These are phyloP conservation scores for Laticauda laticaudata DNA, from an alignment of 2,113 vertebrate species.

Conservation along the genomic window DNA sequence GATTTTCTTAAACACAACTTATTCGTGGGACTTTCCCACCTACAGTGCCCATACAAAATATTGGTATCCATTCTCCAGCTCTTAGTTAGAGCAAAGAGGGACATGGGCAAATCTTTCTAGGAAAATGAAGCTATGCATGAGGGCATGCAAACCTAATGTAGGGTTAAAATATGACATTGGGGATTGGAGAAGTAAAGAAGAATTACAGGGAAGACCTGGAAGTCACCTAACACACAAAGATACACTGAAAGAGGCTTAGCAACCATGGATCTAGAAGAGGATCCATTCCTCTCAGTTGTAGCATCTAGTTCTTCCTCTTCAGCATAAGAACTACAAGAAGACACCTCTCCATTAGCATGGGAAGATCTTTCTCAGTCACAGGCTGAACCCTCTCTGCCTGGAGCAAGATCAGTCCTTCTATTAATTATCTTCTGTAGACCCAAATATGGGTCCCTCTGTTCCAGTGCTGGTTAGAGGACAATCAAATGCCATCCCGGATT, in stretches of 20 bases:
- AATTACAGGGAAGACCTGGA: background rate
- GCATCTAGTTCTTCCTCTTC: background rate
- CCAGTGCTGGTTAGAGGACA: background rate
- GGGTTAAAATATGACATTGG: background rate
- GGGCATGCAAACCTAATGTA: background rate
- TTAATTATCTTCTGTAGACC: background rate
- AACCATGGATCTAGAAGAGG: background rate
- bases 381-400: background rate
- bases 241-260: background rate
- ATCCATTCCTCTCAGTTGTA: background rate
- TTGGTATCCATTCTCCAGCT: background rate
- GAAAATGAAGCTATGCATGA: background rate
- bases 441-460: background rate
- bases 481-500: background rate
- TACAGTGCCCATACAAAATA: slow-evolving; percentile 88
- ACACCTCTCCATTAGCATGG: background rate
- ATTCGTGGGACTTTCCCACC: slow-evolving; percentile 85
- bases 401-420: background rate
- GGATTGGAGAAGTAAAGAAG: background rate
- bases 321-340: background rate
- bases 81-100: background rate
- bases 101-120: background rate
- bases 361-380: background rate
- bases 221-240: background rate
- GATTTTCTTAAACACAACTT: slow-evolving; percentile 74